Conservation (phyloP, 2,113 vertebrate genomes). For the Eulacestoma nigropectus region DNA sequence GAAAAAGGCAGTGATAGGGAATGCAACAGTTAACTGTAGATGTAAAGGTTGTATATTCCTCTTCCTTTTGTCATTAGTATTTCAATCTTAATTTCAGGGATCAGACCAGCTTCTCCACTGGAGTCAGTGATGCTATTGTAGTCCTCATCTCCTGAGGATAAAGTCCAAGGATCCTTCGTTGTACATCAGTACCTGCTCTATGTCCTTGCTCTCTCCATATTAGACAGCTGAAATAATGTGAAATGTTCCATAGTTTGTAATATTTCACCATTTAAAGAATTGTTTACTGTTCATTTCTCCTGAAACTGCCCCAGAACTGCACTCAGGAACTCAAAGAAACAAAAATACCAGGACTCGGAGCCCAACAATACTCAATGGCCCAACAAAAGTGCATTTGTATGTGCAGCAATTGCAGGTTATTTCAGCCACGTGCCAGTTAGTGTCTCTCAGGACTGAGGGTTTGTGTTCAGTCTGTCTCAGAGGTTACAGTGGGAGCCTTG, state of each 20-base stretch:
- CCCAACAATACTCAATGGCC: neutral
- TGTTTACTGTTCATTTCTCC: neutral
- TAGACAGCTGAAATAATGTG: neutral
- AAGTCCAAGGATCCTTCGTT: neutral
- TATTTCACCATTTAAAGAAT: neutral
- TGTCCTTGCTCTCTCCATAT: neutral
- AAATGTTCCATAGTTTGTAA: neutral
- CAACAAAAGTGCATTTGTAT: neutral
- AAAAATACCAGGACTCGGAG: neutral
- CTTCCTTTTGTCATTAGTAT: neutral
- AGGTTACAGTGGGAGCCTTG: neutral
- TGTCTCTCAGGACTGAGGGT: neutral
- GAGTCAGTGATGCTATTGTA: neutral
- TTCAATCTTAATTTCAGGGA: neutral
- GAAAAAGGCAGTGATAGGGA: neutral
- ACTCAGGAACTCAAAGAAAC: neutral
- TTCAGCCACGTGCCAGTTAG: neutral
- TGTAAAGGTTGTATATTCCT: neutral
- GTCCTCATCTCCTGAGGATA: neutral
- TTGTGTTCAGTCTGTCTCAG: neutral
- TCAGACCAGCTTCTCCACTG: neutral
- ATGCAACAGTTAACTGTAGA: neutral
- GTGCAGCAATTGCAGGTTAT: neutral
- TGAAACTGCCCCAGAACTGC: neutral
- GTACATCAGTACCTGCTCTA: neutral